These are phyloP conservation scores for Euproctis similis DNA, from an alignment of 2,888 invertebrate genomes.

Conservation along the genomic window DNA sequence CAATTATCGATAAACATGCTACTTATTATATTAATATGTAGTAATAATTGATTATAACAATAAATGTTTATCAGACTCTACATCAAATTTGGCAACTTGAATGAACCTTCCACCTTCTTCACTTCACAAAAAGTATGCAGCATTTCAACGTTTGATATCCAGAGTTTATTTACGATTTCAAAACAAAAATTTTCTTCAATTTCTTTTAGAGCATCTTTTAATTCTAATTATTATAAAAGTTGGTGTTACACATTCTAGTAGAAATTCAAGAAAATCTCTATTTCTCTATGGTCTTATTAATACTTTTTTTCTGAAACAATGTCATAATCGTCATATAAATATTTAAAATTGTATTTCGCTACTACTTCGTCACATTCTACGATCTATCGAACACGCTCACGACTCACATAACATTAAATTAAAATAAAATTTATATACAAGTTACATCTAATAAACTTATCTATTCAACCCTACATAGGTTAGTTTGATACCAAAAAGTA, in stretches of 20 bases:
- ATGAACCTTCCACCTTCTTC: constrained; percentile 67
- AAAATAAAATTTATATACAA: constrained; percentile 72
- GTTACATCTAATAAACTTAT: constrained; percentile 59
- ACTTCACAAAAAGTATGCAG: constrained; percentile 26
- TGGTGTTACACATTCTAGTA: constrained; percentile 12
- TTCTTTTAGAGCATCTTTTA: constrained; percentile 10
- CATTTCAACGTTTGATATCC: constrained; percentile 23
- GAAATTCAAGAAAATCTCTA: constrained; percentile 15
- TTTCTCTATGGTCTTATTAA: no score
- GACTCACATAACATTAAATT: constrained; percentile 70
- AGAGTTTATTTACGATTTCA: constrained; percentile 10
- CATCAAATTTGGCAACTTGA: constrained; percentile 70
- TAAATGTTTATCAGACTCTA: constrained; percentile 52
- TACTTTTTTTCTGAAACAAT: no score
- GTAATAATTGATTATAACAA: constrained; percentile 61
- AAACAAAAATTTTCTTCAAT: constrained; percentile 11
- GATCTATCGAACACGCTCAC: constrained; percentile 74
- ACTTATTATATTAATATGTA: constrained; percentile 51
- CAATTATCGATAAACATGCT: constrained; percentile 64
- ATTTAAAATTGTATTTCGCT: constrained; percentile 41
- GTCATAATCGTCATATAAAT: no score
- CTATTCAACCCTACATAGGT: constrained; percentile 48
- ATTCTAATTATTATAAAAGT: constrained; percentile 3
- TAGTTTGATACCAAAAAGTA: constrained; percentile 43
- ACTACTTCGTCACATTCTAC: constrained; percentile 67